Base-by-base conservation (phyloP, 2,113 vertebrate species). In the Gymnocephalus cernua region DNA sequence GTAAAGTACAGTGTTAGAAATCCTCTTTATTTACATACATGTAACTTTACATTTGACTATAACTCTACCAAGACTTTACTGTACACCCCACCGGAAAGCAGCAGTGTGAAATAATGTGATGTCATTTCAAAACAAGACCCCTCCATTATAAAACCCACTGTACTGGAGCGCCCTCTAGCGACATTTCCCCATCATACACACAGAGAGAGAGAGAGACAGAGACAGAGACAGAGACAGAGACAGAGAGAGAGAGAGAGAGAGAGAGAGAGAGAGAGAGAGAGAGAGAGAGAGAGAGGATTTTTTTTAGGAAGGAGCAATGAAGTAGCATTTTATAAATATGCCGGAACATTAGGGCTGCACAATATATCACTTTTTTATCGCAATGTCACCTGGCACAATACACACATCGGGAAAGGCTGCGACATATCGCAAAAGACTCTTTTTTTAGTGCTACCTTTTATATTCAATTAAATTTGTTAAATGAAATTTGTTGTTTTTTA, bases 1-100 rank as follows among this genome's bases (percentile, higher is more conserved):
- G 58, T 61, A 27, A 63, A 53, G 15, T 73, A 14, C 64, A 58
- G 59, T 71, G 80, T 90, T 82, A 85, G 65, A 88, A 41, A 59
- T 80, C 66, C 1, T 77, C 63, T 91, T 88, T 92, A 93, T 93
- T 92, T 90, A 92, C 84, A 93, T 78, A 45, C 19, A 45, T 41
- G 13, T 53, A 48, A 75, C 62, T 90, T 89, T 87, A 90, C 80
- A 86, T 82, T 76, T 74, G 16, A 86, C 54, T 76, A 58, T 25
- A 45, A 27, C 56, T 77, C 72, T 14, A 74, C 27, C 58, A 53
- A 58, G 48, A 74, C 69, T 56, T 62, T 47, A 73, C 83, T 85
- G 80, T 84, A 91, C 87, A 83, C 44, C 18, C 72, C 75, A 84
- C n/a, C 74, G 77, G 51, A 54, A 63, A 85, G 67, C 48, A 72